These are phyloP conservation scores for Pantherophis alleghaniensis DNA, from an alignment of 2,797 vertebrate species.

Conservation along the genomic window DNA sequence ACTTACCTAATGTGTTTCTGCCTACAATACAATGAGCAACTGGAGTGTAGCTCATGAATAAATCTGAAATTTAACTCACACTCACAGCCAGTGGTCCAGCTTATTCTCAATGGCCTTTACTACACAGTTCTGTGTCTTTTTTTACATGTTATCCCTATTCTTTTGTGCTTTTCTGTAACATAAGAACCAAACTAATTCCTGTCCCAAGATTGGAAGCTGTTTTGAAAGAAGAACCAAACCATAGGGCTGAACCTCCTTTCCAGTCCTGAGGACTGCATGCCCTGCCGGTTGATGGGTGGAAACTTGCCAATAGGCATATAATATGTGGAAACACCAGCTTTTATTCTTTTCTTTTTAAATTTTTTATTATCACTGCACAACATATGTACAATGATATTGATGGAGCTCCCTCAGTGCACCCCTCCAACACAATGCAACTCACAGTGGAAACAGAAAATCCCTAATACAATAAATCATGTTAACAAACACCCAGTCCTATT, in stretches of 20 bases:
- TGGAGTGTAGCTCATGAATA: not conserved
- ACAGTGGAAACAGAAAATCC: too few species aligned
- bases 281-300: not conserved
- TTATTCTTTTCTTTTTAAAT: not conserved
- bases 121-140: not conserved
- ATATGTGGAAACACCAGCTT: not conserved
- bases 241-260: not conserved
- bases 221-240: not conserved
- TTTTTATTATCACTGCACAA: too few species aligned
- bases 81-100: not conserved
- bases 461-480: too few species aligned
- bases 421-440: too few species aligned
- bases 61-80: not conserved
- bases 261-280: not conserved
- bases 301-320: not conserved
- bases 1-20: not conserved
- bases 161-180: not conserved
- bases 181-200: not conserved
- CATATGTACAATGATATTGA: too few species aligned
- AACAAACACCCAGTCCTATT: too few species aligned
- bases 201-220: not conserved
- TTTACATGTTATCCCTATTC: not conserved
- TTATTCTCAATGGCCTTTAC: not conserved
- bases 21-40: not conserved
- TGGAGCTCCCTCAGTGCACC: too few species aligned